Conservation (phyloP, 2,888 invertebrate species). For the Stenchaetothrips biformis region DNA sequence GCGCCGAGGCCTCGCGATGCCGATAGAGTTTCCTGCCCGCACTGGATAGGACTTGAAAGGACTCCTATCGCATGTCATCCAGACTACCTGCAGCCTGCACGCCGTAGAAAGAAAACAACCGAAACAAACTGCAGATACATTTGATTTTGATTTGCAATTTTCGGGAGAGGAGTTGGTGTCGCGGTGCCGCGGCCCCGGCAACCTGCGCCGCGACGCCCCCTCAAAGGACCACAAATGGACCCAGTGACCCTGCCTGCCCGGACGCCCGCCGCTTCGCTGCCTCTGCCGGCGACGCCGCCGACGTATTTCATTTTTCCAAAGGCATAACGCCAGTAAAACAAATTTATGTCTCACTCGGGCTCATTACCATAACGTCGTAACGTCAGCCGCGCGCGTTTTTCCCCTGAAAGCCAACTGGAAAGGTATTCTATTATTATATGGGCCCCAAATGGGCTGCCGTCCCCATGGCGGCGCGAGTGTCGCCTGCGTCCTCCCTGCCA, state of each 20-base stretch:
- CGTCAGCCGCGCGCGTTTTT: not conserved
- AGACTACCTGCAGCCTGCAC: too few species aligned
- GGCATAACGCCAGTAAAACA: not conserved
- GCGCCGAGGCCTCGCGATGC: not conserved
- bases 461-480: too few species aligned
- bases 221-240: not conserved
- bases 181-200: too few species aligned
- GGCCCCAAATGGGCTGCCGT: too few species aligned
- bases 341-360: not conserved
- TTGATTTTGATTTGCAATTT: too few species aligned
- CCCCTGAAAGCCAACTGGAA: not conserved
- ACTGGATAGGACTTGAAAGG: not conserved
- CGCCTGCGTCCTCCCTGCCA: too few species aligned
- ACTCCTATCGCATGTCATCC: not conserved
- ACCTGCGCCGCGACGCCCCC: not conserved
- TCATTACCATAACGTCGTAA: not conserved
- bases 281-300: not conserved
- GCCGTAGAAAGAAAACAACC: too few species aligned
- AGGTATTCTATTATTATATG: not conserved
- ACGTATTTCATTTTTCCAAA: not conserved
- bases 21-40: not conserved
- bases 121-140: too few species aligned
- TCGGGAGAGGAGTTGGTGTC: too few species aligned
- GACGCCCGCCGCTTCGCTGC: not conserved
- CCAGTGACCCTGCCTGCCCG: not conserved